phyloP scores from a whole-genome alignment of 2,888 invertebrate genomes.

The Ariolimax columbianus region DNA sequence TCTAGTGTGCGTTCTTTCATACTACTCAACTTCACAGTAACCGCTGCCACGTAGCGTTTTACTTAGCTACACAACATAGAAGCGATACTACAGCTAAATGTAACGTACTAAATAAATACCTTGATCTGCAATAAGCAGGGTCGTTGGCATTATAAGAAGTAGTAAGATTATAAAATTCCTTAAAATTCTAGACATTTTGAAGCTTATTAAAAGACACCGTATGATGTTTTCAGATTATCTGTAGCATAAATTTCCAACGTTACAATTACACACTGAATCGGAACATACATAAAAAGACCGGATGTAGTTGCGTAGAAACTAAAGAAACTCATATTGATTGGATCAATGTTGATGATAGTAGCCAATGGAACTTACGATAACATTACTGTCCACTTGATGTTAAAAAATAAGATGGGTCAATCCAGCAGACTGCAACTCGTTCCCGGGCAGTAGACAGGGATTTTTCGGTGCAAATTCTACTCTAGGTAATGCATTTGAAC shows the following conservation, averaged over 20 bases:
- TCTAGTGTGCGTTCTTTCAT: background rate
- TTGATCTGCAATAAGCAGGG: slow-evolving; percentile 67
- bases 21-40: background rate
- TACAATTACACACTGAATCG: slow-evolving; percentile 6
- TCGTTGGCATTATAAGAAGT: slow-evolving; percentile 70
- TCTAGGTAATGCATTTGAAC: slow-evolving; percentile 2
- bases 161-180: slow-evolving; percentile 67
- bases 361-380: slow-evolving; percentile 29
- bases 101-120: slow-evolving; percentile 61
- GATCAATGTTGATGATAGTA: background rate
- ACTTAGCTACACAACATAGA: background rate
- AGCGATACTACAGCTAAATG: background rate
- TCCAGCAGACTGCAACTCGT: slow-evolving; percentile 14
- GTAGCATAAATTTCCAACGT: background rate
- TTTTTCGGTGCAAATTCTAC: background rate
- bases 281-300: slow-evolving; percentile 21
- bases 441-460: background rate
- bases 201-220: background rate
- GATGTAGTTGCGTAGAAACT: slow-evolving; percentile 5
- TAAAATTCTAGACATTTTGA: slow-evolving; percentile 57
- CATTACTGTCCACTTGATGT: background rate
- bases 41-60: slow-evolving; percentile 28
- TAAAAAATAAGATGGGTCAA: background rate
- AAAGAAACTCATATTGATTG: slow-evolving; percentile 18
- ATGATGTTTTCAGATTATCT: slow-evolving; percentile 30